Evolutionary conservation across 2,888 invertebrate genomes (phyloP).

Genomic region (Plebejus melissa): DNA sequence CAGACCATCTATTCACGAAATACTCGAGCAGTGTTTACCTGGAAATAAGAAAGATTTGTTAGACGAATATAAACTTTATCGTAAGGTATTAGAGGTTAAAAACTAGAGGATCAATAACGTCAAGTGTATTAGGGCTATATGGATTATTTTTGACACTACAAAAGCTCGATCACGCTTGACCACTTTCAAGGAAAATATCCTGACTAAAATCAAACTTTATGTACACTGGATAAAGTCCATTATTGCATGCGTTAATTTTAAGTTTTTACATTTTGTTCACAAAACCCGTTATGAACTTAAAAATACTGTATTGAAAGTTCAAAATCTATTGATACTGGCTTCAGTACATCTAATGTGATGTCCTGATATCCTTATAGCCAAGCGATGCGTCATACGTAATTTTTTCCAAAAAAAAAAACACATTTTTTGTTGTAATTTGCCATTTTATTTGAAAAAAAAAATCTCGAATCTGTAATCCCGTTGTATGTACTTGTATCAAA

Average conservation of each 20-base stretch:
- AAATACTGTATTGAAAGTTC: not conserved
- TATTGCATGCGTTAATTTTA: not conserved
- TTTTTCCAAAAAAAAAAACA: not conserved
- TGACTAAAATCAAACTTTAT: not conserved
- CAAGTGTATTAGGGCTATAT: conserved; percentile 7
- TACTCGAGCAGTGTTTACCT: conserved; percentile 34
- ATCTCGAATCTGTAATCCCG: conserved; percentile 21
- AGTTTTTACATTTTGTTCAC: not conserved
- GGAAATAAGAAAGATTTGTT: conserved; percentile 32
- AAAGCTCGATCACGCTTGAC: not conserved
- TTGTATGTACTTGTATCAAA: conserved; percentile 17
- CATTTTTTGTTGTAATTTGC: not conserved
- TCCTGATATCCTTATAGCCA: not conserved
- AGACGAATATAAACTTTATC: conserved; percentile 32
- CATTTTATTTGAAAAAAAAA: not conserved
- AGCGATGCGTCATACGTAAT: not conserved
- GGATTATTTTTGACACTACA: conserved; percentile 13
- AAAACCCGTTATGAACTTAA: not conserved
- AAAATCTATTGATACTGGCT: not conserved
- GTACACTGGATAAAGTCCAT: not conserved
- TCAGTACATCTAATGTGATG: not conserved
- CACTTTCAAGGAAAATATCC: not conserved
- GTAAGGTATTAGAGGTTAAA: not conserved
- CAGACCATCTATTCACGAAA: not conserved
- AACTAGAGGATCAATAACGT: not conserved